These are phyloP conservation scores for Pelusios castaneus DNA, from an alignment of 2,113 vertebrate genomes.

Conservation along the genomic window DNA sequence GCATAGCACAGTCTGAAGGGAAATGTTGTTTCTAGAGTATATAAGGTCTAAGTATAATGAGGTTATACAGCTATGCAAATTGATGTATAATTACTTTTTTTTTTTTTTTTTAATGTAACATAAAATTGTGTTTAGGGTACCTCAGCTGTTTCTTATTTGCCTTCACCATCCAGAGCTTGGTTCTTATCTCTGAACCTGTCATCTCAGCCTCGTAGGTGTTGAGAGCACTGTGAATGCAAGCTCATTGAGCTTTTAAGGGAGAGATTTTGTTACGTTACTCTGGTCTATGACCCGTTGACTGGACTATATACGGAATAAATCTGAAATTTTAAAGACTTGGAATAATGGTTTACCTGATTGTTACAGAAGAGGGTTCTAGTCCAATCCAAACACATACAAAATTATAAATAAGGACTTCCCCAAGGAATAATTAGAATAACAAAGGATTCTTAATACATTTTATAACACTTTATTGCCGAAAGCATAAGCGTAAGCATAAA, in stretches of 20 bases:
- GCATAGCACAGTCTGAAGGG: background rate
- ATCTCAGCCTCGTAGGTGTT: background rate
- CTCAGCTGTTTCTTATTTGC: background rate
- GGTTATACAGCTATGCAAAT: constrained; percentile 21
- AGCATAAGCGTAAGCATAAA: too few relatives aligned
- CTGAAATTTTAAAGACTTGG: too few relatives aligned
- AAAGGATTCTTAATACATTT: too few relatives aligned
- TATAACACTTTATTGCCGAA: too few relatives aligned
- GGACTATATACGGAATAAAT: too few relatives aligned
- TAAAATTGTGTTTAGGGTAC: background rate
- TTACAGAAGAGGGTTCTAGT: too few relatives aligned
- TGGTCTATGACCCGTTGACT: background rate
- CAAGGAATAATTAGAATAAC: too few relatives aligned
- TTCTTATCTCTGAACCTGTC: background rate
- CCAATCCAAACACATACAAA: too few relatives aligned
- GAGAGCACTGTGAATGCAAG: background rate
- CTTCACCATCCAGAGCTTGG: background rate
- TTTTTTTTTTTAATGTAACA: background rate
- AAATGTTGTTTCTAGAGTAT: constrained; percentile 18
- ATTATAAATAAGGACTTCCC: too few relatives aligned
- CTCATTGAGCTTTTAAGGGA: background rate
- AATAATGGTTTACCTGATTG: too few relatives aligned
- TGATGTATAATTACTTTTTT: constrained; percentile 41
- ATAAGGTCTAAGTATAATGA: background rate
- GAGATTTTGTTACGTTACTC: background rate